Conservation (phyloP, 2,888 invertebrate genomes). For the Spialia ferax region DNA sequence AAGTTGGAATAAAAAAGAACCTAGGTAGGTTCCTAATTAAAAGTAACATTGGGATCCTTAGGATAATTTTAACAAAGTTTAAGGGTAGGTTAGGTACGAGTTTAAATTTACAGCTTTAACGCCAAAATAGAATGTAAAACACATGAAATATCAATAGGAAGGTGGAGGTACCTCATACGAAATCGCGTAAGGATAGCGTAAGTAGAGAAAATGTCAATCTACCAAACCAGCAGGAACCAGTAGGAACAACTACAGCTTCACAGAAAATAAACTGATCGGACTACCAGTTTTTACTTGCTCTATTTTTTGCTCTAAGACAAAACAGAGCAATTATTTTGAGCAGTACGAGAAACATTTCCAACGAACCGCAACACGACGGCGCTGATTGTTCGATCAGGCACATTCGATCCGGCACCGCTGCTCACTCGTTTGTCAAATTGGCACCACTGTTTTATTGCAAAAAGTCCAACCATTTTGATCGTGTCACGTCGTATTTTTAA, state of each 20-base stretch:
- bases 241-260: background rate
- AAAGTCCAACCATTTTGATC: slow-evolving; percentile 1
- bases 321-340: slow-evolving; percentile 14
- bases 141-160: no score
- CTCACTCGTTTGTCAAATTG: slow-evolving; percentile 30
- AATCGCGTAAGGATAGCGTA: background rate
- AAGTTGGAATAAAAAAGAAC: no score
- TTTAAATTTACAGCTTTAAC: background rate
- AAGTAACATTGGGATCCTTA: no score
- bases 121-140: background rate
- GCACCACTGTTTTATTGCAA: slow-evolving; percentile 18
- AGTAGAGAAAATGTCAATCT: background rate
- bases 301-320: slow-evolving; percentile 10
- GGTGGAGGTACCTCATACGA: no score
- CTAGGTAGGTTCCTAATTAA: no score
- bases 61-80: no score
- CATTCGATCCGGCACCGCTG: slow-evolving; percentile 24
- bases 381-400: slow-evolving; percentile 17
- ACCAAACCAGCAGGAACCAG: background rate
- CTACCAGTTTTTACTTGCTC: slow-evolving; percentile 10
- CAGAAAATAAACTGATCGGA: slow-evolving; percentile 5
- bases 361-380: background rate
- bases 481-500: background rate
- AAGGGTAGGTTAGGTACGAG: no score
- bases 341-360: slow-evolving; percentile 19